Evolutionary conservation across 1,140 invertebrate species (phyloP).

Genomic region (Subanguina moxae): DNA sequence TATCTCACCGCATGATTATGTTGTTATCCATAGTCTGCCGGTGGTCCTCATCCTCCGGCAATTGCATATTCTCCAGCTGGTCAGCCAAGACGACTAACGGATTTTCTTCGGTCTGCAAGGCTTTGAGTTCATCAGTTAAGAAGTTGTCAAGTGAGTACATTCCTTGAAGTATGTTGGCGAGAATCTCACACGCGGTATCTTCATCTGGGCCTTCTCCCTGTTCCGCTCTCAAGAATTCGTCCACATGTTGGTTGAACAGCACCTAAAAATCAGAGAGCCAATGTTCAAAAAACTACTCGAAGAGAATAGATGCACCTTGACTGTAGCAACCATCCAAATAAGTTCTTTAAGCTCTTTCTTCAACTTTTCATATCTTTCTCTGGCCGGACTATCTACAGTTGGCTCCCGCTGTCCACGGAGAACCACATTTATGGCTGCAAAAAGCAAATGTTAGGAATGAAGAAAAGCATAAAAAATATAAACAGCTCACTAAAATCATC

Average conservation of each 20-base stretch:
- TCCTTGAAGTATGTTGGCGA: conserved; percentile 18
- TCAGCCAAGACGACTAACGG: background rate
- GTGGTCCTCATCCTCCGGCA: conserved; percentile 19
- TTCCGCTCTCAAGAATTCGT: conserved; percentile 7
- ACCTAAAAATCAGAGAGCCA: background rate
- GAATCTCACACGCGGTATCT: background rate
- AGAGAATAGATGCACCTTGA: conserved; percentile 12
- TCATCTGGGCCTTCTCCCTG: background rate
- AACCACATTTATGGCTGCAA: conserved; percentile 13
- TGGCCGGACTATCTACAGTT: conserved; percentile 17
- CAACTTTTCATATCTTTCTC: conserved; percentile 18
- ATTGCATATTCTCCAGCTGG: conserved; percentile 17
- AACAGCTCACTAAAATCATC: conserved; percentile 9
- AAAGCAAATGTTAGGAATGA: background rate
- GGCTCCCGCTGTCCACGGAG: conserved; percentile 14
- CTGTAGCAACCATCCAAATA: conserved; percentile 13
- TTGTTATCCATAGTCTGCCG: conserved; percentile 9
- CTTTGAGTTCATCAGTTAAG: conserved; percentile 2
- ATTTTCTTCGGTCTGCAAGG: background rate
- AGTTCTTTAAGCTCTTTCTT: conserved; percentile 19
- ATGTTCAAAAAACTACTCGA: background rate
- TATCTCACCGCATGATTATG: conserved; percentile 12
- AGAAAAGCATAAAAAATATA: background rate
- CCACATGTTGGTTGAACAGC: conserved; percentile 12
- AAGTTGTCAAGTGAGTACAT: conserved; percentile 20